Percentiles rank a stretch among this genome's conserved stretches.
Evolutionary conservation across 35 echinoderm and acorn worm species (phyloP).

Genomic region (Ophiothrix spiculata): DNA sequence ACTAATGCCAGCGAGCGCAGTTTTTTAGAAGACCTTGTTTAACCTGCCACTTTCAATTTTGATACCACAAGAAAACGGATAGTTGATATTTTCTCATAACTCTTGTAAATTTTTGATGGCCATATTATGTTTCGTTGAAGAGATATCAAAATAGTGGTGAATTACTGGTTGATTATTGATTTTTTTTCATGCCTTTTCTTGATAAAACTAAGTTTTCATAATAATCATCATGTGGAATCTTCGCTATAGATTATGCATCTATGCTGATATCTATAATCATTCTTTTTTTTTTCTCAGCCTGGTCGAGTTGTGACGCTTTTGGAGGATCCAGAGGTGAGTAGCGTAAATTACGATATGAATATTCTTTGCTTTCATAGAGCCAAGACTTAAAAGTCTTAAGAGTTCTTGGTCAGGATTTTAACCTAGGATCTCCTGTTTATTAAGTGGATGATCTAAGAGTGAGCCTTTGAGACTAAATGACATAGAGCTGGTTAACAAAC

Average conservation of each 20-base stretch:
- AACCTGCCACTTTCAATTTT: background rate
- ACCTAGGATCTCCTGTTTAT: too few species aligned
- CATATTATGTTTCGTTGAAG: background rate
- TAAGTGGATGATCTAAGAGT: too few species aligned
- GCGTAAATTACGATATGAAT: background rate
- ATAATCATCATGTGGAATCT: too few species aligned
- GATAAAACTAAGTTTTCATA: background rate
- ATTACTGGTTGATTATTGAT: background rate
- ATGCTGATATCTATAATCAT: too few species aligned
- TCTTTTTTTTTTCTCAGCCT: constrained; percentile 57
- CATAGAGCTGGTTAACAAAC: too few species aligned
- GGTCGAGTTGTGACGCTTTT: constrained; percentile 90
- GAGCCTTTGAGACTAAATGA: too few species aligned
- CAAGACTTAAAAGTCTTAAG: too few species aligned
- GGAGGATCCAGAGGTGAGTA: constrained; percentile 64
- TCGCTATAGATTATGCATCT: too few species aligned
- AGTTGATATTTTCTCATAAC: background rate
- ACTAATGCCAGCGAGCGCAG: too few species aligned
- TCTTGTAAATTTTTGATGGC: too few species aligned
- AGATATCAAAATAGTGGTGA: background rate
- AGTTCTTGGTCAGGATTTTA: too few species aligned
- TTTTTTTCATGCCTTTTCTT: background rate
- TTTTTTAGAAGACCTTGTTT: too few species aligned
- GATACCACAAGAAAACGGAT: background rate
- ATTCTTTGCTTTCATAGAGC: background rate